Base-by-base conservation (phyloP, 2,797 vertebrate species). In the Hydrocynus forskahlii region DNA sequence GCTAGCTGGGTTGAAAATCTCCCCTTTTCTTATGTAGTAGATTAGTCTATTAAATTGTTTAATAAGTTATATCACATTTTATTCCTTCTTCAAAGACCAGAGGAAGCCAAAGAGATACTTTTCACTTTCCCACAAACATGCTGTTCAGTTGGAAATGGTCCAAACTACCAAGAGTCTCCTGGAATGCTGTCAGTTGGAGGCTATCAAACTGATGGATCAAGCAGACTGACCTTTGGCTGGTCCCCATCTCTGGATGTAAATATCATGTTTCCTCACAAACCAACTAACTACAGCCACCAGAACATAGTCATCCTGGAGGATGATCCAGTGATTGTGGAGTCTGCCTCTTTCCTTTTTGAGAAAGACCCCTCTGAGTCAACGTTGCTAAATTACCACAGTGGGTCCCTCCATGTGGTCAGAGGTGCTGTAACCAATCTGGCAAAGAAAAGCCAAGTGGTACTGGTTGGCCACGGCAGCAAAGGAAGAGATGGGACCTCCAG, bases 401-500 rank as follows among this genome's bases (percentile, higher is more conserved):
- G 88, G 71, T 52, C 2, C 4, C 78, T 92, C 62, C 74, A 75
- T 25, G 1, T 83, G 55, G 81, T 91, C 25, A 84, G 38, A 23
- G 84, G 87, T 64, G 23, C 76, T 12, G 8, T 4, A 67, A 16
- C 19, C 2, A 23, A 38, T 70, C 68, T 77, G 13, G 43, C 79
- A 2, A 54, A 29, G 81, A 19, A 82, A 13, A 79, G 83, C 59
- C 70, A 84, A 16, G 21, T 92, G 7, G 8, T 89, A 7, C 67
- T 92, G 48, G 90, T 93, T 38, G 90, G 88, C 14, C 91, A 92
- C 16, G 83, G 91, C n/a, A 87, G 72, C 54, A 77, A 38, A 66
- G 78, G 57, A 23, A 21, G 35, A 17, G 76, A 84, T 63, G 87
- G 84, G 63, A 19, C 45, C 29, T 57, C 72, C 29, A 83, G 35